phyloP scores from a whole-genome alignment of 2,797 vertebrate species.

The Dryobates pubescens region DNA sequence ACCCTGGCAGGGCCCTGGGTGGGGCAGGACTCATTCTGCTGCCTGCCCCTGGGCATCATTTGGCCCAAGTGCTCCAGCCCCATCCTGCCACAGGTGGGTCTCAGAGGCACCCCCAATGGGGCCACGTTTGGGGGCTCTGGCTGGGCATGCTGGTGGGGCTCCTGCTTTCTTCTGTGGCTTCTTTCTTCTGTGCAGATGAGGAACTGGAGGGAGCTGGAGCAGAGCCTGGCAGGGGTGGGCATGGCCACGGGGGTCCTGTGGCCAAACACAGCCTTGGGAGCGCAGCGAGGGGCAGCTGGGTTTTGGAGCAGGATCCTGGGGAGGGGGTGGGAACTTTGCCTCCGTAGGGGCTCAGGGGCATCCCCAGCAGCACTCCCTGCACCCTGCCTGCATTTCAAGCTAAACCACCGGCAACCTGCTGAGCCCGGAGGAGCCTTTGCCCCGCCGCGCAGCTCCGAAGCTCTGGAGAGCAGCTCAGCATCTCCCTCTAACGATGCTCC shows the following conservation, averaged over 20 bases:
- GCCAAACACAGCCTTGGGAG: neutral
- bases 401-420: rapidly evolving
- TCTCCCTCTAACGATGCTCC: slow-evolving; percentile 38
- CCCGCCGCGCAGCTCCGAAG: neutral
- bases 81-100: neutral
- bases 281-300: rapidly evolving
- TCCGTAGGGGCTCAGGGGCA: neutral
- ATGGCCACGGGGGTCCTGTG: rapidly evolving
- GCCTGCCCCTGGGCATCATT: rapidly evolving
- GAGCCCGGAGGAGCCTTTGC: neutral
- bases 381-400: neutral
- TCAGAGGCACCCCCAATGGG: neutral
- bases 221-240: neutral
- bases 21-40: neutral
- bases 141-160: rapidly evolving
- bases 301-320: neutral
- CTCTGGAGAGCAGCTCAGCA: slow-evolving; percentile 20
- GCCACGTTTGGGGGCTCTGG: rapidly evolving
- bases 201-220: neutral
- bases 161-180: neutral
- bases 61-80: neutral
- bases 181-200: neutral
- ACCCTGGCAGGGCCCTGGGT: neutral
- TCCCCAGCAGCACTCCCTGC: neutral
- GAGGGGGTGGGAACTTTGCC: rapidly evolving